Base-by-base conservation (phyloP, 2,888 invertebrate species). In the Drosophila nr. perissopoda region DNA sequence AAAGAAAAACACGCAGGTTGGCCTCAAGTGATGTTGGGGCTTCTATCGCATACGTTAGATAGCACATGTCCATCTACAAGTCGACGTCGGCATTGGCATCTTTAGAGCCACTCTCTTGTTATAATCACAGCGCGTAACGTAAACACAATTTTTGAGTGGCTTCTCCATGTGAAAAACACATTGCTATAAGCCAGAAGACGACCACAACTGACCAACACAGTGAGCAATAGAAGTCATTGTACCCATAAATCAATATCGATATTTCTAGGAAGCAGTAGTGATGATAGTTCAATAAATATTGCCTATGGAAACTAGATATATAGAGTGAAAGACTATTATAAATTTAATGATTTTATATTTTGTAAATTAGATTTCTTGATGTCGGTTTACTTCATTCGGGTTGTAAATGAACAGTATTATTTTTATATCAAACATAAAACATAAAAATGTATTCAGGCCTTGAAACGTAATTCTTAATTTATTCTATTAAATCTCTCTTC, bases 131-230 rank as follows among this genome's bases (percentile, higher is more conserved):
- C 85, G 84, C 85, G 88, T 85, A 85, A 87, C 84, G 85, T 71
- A 85, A 85, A 85, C 85, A 85, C 76, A 87, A 84, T 82, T 84
- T 87, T 87, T 85, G 84, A 85, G 84, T 87, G 88, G 87, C 70
- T 73, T 74, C 74, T 74, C 67, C 73, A 83, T 83, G 87, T 81
- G 87, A 84, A 80, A 83, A 70, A 76, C 76, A 75, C 74, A 72
- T 68, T 72, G 84, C 84, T 68, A 56, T 52, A 29, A 65, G 62
- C 62, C 31, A 54, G 62, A 60, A 54, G 38, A 70, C 16, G 34
- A 16, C 33, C 46, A 27, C 36, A 25, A 18, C 16, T 53, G 65
- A 38, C 65, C 64, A 51, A 62, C 31, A 74, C 70, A 81, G 69
- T 77, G 74, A 61, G 66, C 56, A 63, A 71, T 69, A 77, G 62